These are phyloP conservation scores for Mythimna impura DNA, from an alignment of 2,888 invertebrate species.

Conservation along the genomic window DNA sequence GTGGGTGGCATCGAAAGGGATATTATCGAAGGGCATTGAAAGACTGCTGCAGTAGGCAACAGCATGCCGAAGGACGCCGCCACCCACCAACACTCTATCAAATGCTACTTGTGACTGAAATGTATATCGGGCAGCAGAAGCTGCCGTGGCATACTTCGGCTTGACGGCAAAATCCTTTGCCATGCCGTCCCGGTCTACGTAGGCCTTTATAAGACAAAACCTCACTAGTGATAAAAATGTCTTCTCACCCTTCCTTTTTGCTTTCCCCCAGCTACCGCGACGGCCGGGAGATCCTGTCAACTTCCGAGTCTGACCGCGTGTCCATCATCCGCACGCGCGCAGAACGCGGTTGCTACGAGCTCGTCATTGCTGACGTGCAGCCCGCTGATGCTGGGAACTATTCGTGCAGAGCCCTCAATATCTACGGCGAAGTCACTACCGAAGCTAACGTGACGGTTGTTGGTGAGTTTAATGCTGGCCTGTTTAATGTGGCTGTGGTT, in stretches of 20 bases:
- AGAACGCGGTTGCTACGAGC: constrained; percentile 96
- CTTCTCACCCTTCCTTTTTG: background rate
- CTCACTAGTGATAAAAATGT: background rate
- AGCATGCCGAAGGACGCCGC: too few relatives aligned
- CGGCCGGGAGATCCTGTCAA: constrained; percentile 92
- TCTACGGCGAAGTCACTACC: constrained; percentile 94
- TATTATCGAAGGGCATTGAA: too few relatives aligned
- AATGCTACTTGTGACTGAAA: too few relatives aligned
- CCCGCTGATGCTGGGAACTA: constrained; percentile 95
- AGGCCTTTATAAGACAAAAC: background rate
- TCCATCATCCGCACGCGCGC: constrained; percentile 94
- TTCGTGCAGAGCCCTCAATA: constrained; percentile 95
- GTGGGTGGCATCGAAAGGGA: too few relatives aligned
- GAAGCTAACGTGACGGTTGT: constrained; percentile 95
- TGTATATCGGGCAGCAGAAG: too few relatives aligned
- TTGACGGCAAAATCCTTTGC: too few relatives aligned
- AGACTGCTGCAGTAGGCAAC: too few relatives aligned
- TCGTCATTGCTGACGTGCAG: constrained; percentile 95
- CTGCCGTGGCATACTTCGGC: too few relatives aligned
- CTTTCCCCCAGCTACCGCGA: constrained; percentile 93
- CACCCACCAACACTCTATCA: too few relatives aligned
- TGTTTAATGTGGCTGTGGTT: too few relatives aligned
- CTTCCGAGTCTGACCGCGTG: constrained; percentile 92
- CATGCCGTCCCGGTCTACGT: too few relatives aligned
- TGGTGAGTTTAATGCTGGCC: constrained; percentile 85